Conservation (phyloP, 2,797 vertebrate species). For the Eupleurogrammus muticus region DNA sequence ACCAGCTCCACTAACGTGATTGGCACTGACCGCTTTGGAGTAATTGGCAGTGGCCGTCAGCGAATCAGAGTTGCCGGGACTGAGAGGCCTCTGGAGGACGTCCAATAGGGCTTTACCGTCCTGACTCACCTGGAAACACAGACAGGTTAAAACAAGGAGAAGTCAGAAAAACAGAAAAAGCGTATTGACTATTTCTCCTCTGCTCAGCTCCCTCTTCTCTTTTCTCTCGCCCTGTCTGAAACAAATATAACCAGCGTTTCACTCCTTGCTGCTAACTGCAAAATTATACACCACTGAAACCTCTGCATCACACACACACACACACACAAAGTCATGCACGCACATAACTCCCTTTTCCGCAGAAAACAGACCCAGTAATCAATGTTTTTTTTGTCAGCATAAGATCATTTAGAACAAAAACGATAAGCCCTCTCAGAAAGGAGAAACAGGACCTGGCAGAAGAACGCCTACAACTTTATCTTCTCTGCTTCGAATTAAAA, state of each 20-base stretch:
- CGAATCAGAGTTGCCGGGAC: constrained; percentile 95
- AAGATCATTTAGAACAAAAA: neutral
- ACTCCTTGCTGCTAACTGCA: constrained; percentile 25
- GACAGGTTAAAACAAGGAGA: constrained; percentile 3
- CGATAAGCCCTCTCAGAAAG: neutral
- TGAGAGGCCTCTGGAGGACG: constrained; percentile 95
- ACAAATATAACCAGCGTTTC: constrained; percentile 28
- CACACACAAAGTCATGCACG: neutral
- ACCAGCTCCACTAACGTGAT: neutral
- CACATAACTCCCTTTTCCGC: constrained; percentile 1
- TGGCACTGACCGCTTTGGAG: constrained; percentile 91
- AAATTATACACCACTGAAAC: constrained; percentile 35
- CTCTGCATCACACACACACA: constrained; percentile 11
- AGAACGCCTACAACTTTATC: neutral
- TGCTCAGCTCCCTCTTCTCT: neutral
- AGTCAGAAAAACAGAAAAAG: neutral
- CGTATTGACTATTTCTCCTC: neutral
- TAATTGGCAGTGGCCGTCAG: constrained; percentile 98
- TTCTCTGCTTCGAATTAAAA: neutral
- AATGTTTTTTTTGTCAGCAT: neutral
- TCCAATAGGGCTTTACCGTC: constrained; percentile 97
- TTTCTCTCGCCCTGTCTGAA: neutral
- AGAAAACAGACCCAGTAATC: neutral
- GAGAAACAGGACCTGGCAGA: neutral
- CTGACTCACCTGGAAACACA: constrained; percentile 91